Percentiles rank a stretch among this genome's conserved stretches.
These are phyloP conservation scores for Crotalus viridis DNA, from an alignment of 2,113 vertebrate genomes.

Conservation along the genomic window DNA sequence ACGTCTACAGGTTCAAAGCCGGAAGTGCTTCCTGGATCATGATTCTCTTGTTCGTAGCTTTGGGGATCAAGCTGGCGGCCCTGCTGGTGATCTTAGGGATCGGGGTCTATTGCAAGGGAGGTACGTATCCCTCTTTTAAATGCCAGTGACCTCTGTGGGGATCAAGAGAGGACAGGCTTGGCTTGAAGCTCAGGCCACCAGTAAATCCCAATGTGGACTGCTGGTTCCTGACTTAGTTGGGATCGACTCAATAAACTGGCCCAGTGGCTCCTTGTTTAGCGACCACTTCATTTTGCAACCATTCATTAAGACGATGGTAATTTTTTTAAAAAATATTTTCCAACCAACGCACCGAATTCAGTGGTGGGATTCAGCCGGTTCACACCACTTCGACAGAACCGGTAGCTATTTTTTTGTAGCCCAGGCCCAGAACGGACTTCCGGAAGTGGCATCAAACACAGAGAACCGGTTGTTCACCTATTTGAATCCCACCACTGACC, in stretches of 20 bases:
- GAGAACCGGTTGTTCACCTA: no score
- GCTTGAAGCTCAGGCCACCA: not conserved
- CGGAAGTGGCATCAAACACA: no score
- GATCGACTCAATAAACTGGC: not conserved
- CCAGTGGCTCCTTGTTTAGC: not conserved
- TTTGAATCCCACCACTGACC: no score
- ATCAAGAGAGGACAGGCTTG: not conserved
- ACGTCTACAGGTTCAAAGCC: conserved; percentile 69
- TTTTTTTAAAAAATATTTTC: not conserved
- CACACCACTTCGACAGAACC: no score
- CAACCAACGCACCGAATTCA: not conserved
- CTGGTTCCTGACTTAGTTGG: not conserved
- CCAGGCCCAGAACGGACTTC: no score
- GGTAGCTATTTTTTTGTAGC: no score
- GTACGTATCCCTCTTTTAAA: fast-evolving
- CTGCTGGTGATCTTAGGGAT: conserved; percentile 59
- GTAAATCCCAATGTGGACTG: not conserved
- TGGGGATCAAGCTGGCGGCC: conserved; percentile 67
- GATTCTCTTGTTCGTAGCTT: conserved; percentile 40
- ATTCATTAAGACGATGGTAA: not conserved
- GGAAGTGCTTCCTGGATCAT: conserved; percentile 29
- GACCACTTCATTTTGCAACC: not conserved
- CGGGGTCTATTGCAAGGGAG: not conserved
- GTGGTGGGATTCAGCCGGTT: no score
- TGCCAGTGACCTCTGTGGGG: not conserved